These are phyloP conservation scores for Orientallactaga sibirica DNA, from an alignment of 2,797 vertebrate species.

Conservation along the genomic window DNA sequence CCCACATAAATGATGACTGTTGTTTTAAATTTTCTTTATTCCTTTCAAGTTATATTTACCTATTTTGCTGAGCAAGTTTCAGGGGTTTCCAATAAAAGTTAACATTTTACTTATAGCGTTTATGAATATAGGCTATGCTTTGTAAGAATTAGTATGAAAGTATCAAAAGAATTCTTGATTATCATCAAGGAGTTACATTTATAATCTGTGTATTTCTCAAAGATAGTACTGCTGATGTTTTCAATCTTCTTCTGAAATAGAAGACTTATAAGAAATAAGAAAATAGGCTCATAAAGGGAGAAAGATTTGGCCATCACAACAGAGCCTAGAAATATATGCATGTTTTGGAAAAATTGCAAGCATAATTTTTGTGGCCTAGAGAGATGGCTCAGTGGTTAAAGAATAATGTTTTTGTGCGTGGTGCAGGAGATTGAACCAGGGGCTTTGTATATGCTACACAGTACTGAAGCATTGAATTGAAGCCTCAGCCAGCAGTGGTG, in stretches of 20 bases:
- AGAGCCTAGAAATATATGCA: neutral
- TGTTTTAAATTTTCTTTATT: slow-evolving; percentile 14
- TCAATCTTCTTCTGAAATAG: neutral
- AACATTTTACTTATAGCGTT: slow-evolving; percentile 22
- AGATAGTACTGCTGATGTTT: slow-evolving; percentile 13
- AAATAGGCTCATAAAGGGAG: neutral
- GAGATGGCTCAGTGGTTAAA: too few species aligned
- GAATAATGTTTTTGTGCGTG: neutral
- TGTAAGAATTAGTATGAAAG: neutral
- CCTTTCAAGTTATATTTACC: neutral
- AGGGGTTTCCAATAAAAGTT: neutral
- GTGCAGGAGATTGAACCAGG: neutral
- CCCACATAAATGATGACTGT: neutral
- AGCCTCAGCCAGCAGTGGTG: neutral
- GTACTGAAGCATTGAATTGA: neutral
- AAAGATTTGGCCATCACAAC: neutral
- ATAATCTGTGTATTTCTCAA: neutral
- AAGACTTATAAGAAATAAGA: neutral
- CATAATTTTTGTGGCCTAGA: neutral
- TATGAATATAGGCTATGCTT: slow-evolving; percentile 42
- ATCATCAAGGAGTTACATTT: neutral
- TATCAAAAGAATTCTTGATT: slow-evolving; percentile 9
- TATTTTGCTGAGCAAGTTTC: slow-evolving; percentile 26
- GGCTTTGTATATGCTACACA: neutral
- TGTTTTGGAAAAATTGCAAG: slow-evolving; percentile 48